Evolutionary conservation across 2,888 invertebrate species (phyloP).

Genomic region (Hypomecis punctinalis): DNA sequence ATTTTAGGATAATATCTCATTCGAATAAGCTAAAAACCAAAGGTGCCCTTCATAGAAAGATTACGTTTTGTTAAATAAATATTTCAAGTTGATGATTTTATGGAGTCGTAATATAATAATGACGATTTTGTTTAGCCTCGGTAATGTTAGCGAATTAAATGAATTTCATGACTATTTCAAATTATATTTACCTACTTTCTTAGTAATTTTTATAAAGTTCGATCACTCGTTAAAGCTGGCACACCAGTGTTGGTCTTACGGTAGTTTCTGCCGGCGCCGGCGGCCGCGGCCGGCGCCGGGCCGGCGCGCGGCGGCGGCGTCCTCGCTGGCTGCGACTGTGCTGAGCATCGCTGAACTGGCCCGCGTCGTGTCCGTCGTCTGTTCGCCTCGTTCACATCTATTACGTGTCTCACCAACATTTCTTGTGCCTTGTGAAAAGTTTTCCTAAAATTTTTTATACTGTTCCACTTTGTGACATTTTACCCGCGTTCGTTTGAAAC

Average conservation of each 20-base stretch:
- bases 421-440: constrained; percentile 79
- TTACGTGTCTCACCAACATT: constrained; percentile 67
- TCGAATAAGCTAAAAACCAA: constrained; percentile 92
- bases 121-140: constrained; percentile 82
- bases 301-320: constrained; percentile 26
- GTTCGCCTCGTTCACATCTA: constrained; percentile 50
- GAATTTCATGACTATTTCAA: constrained; percentile 83
- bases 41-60: constrained; percentile 91
- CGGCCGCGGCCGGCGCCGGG: constrained; percentile 8
- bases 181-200: constrained; percentile 85
- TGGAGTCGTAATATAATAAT: constrained; percentile 80
- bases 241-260: constrained; percentile 83
- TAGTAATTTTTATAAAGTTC: constrained; percentile 81
- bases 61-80: constrained; percentile 84
- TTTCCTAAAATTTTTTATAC: constrained; percentile 58
- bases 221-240: constrained; percentile 84
- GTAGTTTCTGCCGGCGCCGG: constrained; percentile 37
- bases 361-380: constrained; percentile 51
- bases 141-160: constrained; percentile 82
- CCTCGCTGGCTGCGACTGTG: constrained; percentile 32
- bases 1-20: constrained; percentile 84
- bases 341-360: constrained; percentile 55
- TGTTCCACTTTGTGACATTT: constrained; percentile 53
- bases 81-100: constrained; percentile 83
- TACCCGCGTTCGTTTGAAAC: constrained; percentile 47